Evolutionary conservation across 2,888 invertebrate species (phyloP), one percentile per base, ranked within the genome.

Genomic region (Holacanthella duospinosa): DNA sequence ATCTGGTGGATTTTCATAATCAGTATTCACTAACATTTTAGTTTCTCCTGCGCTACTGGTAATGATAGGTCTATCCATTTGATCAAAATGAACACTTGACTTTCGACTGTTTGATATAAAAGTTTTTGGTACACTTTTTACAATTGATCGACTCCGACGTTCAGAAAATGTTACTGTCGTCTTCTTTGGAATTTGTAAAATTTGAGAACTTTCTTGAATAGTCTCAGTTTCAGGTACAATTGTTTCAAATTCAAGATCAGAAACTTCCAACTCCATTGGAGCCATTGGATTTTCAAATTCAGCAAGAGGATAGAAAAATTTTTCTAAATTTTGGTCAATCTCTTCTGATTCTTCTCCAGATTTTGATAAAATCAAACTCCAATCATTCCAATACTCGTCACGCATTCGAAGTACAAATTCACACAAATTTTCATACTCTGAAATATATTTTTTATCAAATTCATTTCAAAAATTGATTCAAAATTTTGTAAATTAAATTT

Each of bases 321-420:
- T 4, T n/a, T 21, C 48, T 36, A 16, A 36, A 36, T 36, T 36
- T 36, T 36, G 36, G n/a, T 9, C 9, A 12, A 16, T 12, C 36
- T 12, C 36, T 21, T 9, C 16, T 16, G 48, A 16, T 21, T 48
- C 48, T 4, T 48, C 21, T 21, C 36, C 36, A 36, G 48, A 4
- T 48, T 21, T 9, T 9, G 48, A n/a, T 21, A 48, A 21, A 4
- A 48, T 9, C 4, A 4, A 4, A 1, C 68, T 67, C 71, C 71
- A 71, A 59, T 71, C 71, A 1, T 66, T 67, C 69, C 70, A 71
- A 44, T 62, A 71, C 21, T 43, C 55, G 19, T 63, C 63, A 25
- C 69, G 61, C 65, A 71, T 71, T 55, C 69, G 59, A 66, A 65
- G 66, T 59, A 68, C 68, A 48, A 71, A 71, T 4, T 71, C 66